Percentiles rank a stretch among this genome's conserved stretches.
These are phyloP conservation scores for Proterorhinus semilunaris DNA, from an alignment of 2,113 vertebrate genomes.

Conservation along the genomic window DNA sequence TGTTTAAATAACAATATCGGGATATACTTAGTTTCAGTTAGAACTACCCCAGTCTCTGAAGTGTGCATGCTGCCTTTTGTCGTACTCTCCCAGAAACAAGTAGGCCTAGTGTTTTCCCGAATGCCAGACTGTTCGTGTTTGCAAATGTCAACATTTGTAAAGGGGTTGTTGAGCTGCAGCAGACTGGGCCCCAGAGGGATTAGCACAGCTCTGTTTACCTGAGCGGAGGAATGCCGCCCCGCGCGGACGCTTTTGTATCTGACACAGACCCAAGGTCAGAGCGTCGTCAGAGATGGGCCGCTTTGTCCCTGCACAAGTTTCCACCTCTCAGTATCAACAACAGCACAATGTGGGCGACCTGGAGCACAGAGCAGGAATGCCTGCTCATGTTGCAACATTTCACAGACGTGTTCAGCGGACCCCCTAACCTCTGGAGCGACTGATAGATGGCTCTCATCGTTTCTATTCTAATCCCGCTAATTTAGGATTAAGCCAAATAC, in stretches of 20 bases:
- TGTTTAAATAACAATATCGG: too few species aligned
- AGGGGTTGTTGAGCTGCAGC: conserved; percentile 64
- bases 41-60: not conserved
- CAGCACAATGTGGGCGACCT: conserved; percentile 70
- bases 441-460: conserved; percentile 24
- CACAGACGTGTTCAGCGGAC: conserved; percentile 47
- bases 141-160: conserved; percentile 76
- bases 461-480: not conserved
- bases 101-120: conserved; percentile 60
- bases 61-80: conserved; percentile 29
- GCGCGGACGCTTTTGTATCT: conserved; percentile 73
- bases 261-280: conserved; percentile 75
- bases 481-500: too few species aligned
- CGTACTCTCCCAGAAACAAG: conserved; percentile 42
- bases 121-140: conserved; percentile 71
- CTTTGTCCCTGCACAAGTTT: conserved; percentile 69
- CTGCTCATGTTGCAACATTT: conserved; percentile 77
- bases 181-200: conserved; percentile 74
- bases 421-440: conserved; percentile 32
- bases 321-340: conserved; percentile 76
- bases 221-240: conserved; percentile 76
- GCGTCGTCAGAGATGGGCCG: conserved; percentile 57
- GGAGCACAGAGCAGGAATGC: conserved; percentile 73
- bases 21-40: too few species aligned
- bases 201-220: conserved; percentile 78